Conservation (phyloP, 1,140 invertebrate species). For the Eubasilissa regina region DNA sequence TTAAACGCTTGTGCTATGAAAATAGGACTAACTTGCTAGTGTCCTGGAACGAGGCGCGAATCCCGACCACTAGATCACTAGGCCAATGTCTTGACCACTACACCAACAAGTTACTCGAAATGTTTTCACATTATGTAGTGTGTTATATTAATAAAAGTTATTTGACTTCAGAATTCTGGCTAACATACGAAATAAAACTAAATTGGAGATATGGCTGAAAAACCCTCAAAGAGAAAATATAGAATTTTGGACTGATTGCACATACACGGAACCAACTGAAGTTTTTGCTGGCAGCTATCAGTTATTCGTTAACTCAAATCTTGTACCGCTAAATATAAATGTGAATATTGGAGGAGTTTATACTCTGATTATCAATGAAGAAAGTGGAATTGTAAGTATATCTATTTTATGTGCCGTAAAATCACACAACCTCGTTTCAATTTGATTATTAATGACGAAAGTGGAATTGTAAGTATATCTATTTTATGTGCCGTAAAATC, state of each 20-base stretch:
- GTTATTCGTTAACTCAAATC: constrained; percentile 63
- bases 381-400: constrained; percentile 39
- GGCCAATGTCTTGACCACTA: too few relatives aligned
- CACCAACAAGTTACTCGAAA: too few relatives aligned
- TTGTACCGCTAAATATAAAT: constrained; percentile 61
- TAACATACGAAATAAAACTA: constrained; percentile 74
- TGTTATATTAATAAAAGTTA: too few relatives aligned
- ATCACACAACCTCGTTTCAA: too few relatives aligned
- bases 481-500: too few relatives aligned
- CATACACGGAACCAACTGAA: constrained; percentile 64
- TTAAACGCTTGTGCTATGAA: too few relatives aligned
- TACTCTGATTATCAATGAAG: constrained; percentile 69
- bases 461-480: constrained; percentile 27
- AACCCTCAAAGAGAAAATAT: constrained; percentile 63
- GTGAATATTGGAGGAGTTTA: constrained; percentile 76
- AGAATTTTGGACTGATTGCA: constrained; percentile 60
- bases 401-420: too few relatives aligned
- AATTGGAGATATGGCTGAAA: constrained; percentile 60
- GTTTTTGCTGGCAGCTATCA: constrained; percentile 67
- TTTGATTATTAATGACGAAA: constrained; percentile 64
- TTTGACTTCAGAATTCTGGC: constrained; percentile 50
- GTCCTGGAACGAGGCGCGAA: too few relatives aligned
- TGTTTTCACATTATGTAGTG: too few relatives aligned
- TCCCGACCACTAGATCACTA: too few relatives aligned
- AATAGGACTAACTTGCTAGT: too few relatives aligned